Percentiles rank a stretch among this genome's conserved stretches.
Conservation (phyloP, 2,888 invertebrate genomes). For the Drosophila melanosoma region DNA sequence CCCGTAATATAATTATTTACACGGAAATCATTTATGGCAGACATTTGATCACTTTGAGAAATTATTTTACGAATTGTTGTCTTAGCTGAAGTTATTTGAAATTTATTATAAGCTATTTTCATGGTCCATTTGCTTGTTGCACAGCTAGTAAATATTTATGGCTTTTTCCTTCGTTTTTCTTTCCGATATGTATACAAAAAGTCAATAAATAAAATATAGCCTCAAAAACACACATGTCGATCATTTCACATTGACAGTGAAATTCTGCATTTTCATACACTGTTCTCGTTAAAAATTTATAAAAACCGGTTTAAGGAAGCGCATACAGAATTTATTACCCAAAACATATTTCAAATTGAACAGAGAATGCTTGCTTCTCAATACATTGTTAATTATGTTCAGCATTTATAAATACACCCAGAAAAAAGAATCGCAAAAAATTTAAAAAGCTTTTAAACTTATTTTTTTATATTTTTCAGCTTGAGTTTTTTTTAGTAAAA, state of each 20-base stretch:
- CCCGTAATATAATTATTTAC: constrained; percentile 5
- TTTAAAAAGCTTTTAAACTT: not conserved
- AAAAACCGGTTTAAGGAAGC: not conserved
- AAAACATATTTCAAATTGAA: not conserved
- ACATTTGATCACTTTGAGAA: constrained; percentile 16
- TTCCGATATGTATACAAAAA: constrained; percentile 24
- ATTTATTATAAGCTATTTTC: constrained; percentile 42
- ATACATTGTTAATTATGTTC: not conserved
- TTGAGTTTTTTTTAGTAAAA: not conserved
- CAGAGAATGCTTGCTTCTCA: not conserved
- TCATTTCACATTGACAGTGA: constrained; percentile 25
- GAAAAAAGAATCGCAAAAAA: not conserved
- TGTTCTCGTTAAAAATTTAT: not conserved
- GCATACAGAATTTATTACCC: not conserved
- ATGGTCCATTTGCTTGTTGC: constrained; percentile 30
- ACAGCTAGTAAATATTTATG: constrained; percentile 43
- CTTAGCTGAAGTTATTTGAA: constrained; percentile 39
- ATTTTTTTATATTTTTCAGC: no score
- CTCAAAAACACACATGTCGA: constrained; percentile 54
- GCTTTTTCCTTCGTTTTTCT: constrained; percentile 25
- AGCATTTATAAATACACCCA: not conserved
- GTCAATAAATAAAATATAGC: constrained; percentile 39
- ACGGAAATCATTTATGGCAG: constrained; percentile 18
- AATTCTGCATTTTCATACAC: constrained; percentile 1
- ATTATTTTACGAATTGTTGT: constrained; percentile 29